Base-by-base conservation (phyloP, 2,797 vertebrate species). In the Huso huso region DNA sequence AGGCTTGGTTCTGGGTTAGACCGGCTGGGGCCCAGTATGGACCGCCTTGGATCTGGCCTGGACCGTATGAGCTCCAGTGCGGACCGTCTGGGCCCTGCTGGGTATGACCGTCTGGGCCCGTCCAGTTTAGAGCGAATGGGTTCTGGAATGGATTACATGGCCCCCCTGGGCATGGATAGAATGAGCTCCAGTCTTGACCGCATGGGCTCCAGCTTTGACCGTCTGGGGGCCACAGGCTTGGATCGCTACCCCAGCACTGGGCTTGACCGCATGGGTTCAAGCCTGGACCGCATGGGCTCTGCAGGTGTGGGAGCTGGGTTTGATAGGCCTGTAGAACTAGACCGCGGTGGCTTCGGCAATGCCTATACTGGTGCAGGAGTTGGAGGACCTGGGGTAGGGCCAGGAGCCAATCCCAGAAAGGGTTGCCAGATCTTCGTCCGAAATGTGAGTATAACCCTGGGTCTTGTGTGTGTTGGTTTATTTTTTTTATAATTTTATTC, bases 351-450 rank as follows among this genome's bases (percentile, higher is more conserved):
- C 80, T 99, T 98, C 64, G 93, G 93, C 6, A 90, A 89, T 66
- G 79, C 85, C 75, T 97, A 97, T 65, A 85, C 92, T 10, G 93
- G 94, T 67, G 83, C 88, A 49, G 92, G 91, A 69, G 77, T 90
- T 2, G 94, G 92, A 76, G 93, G 93, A 5, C 90, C 93, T 51
- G 91, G 90, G 13, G 72, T 87, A 9, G 94, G 85, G 23, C 23
- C 23, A 37, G 65, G 89, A 58, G 69, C 78, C 71, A 91, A 89
- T 64, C 18, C 94, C 76, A 90, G 96, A 74, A 97, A 97, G 81
- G 95, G 95, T 69, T 97, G 95, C 77, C 96, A 99, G 86, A 99
- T 99, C 77, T 99, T 99, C 82, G 96, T 99, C 78, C 93, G 96
- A 88, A 99, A 99, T 74, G 96, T 98, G 85, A 90, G 95, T 79